Conservation (phyloP, 1,140 invertebrate species). For the Zaprionus tsacasi region DNA sequence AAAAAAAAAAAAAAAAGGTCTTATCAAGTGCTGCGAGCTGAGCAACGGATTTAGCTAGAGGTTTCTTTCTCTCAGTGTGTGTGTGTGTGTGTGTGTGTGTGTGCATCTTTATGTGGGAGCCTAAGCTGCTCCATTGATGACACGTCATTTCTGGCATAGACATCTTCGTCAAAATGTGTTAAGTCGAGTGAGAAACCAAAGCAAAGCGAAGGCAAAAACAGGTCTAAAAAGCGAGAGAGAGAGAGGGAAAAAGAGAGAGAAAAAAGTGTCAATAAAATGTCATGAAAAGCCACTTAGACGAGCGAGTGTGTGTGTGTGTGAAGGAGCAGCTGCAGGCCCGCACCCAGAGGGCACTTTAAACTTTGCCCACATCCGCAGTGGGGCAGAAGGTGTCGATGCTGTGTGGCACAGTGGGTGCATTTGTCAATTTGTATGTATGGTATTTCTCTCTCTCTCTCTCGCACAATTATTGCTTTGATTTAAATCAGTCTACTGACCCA, state of each 20-base stretch:
- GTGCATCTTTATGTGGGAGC: slow-evolving; percentile 69
- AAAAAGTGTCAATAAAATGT: slow-evolving; percentile 78
- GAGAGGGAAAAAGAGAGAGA: neutral
- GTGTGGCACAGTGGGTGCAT: slow-evolving; percentile 44
- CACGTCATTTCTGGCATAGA: slow-evolving; percentile 78
- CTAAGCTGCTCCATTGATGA: slow-evolving; percentile 74
- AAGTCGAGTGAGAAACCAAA: slow-evolving; percentile 64
- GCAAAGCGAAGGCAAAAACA: slow-evolving; percentile 46
- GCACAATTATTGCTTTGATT: slow-evolving; percentile 83
- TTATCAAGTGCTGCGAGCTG: slow-evolving; percentile 52
- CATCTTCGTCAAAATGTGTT: slow-evolving; percentile 79
- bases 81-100: neutral
- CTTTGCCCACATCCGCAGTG: slow-evolving; percentile 62
- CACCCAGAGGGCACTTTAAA: slow-evolving; percentile 56
- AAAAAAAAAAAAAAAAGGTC: slow-evolving; percentile 21
- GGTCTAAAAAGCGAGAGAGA: slow-evolving; percentile 44
- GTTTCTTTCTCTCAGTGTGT: slow-evolving; percentile 6
- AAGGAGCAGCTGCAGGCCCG: slow-evolving; percentile 47
- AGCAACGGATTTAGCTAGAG: slow-evolving; percentile 36
- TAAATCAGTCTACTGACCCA: slow-evolving; percentile 84
- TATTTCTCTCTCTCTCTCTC: neutral
- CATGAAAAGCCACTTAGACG: slow-evolving; percentile 76
- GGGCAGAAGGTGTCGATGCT: slow-evolving; percentile 16
- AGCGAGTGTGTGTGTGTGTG: slow-evolving; percentile 22
- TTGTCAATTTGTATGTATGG: slow-evolving; percentile 75